These are phyloP conservation scores for Imbricaverruca yamaguchii DNA, from an alignment of 2,888 invertebrate species.

Conservation along the genomic window DNA sequence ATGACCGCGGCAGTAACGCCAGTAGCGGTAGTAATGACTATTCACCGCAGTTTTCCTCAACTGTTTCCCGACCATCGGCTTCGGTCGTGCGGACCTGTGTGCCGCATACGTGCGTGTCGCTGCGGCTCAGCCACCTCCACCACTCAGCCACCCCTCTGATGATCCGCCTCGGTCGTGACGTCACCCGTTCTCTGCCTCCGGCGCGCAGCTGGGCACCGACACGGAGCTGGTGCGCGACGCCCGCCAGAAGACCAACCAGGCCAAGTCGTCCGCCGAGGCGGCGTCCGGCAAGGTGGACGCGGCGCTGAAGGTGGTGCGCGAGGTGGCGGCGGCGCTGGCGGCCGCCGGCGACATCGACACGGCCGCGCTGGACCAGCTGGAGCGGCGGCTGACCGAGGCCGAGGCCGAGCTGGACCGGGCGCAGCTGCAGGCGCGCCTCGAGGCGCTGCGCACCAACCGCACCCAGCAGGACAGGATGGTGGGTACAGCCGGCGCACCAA, in stretches of 20 bases:
- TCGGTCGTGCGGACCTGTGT: too few relatives aligned
- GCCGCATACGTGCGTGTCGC: too few relatives aligned
- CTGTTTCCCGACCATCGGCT: too few relatives aligned
- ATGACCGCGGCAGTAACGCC: too few relatives aligned
- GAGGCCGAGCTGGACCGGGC: conserved; percentile 64
- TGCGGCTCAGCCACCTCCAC: too few relatives aligned
- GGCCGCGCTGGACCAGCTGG: conserved; percentile 45
- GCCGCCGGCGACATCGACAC: conserved; percentile 50
- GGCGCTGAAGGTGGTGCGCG: conserved; percentile 66
- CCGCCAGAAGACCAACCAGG: conserved; percentile 66
- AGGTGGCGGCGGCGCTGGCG: conserved; percentile 66
- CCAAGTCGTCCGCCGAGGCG: conserved; percentile 71
- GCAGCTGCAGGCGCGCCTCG: conserved; percentile 66
- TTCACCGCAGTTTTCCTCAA: too few relatives aligned
- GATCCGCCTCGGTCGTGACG: too few relatives aligned
- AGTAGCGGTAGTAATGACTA: too few relatives aligned
- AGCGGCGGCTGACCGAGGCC: conserved; percentile 58
- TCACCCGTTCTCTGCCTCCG: too few relatives aligned
- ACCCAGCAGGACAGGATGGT: conserved; percentile 49
- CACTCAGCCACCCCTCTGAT: too few relatives aligned
- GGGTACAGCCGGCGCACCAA: conserved; percentile 49
- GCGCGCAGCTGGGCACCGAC: background rate
- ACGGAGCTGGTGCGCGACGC: conserved; percentile 46
- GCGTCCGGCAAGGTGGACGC: conserved; percentile 73
- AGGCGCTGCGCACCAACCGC: conserved; percentile 60